phyloP scores from a whole-genome alignment of 2,797 vertebrate genomes.

The Mycteria americana region DNA sequence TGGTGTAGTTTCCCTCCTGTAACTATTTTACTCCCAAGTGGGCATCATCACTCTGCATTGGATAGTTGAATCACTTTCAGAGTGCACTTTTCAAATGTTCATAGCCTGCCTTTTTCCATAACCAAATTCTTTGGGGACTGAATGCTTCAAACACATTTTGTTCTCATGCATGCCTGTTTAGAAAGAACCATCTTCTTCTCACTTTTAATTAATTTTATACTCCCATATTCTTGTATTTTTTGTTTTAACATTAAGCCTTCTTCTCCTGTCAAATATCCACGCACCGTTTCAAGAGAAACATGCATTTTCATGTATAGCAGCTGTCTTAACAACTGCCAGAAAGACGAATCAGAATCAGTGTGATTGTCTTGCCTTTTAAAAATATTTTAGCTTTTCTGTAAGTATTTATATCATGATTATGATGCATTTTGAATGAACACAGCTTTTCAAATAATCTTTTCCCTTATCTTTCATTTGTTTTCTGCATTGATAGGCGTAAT shows the following conservation, averaged over 20 bases:
- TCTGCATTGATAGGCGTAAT: slow-evolving; percentile 15
- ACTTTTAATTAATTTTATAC: slow-evolving; percentile 5
- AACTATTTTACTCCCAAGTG: not conserved
- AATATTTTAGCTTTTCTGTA: not conserved
- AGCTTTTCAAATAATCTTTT: slow-evolving; percentile 9
- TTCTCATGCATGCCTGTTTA: not conserved
- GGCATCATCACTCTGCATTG: not conserved
- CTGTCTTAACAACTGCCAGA: slow-evolving; percentile 16
- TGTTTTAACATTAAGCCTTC: not conserved
- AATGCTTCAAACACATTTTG: not conserved
- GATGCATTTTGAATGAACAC: slow-evolving; percentile 4
- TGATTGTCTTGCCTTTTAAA: not conserved
- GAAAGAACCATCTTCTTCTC: not conserved
- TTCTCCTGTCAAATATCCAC: not conserved
- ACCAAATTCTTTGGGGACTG: not conserved
- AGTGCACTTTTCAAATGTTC: not conserved
- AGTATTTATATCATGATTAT: not conserved
- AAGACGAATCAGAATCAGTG: not conserved
- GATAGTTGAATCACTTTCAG: not conserved
- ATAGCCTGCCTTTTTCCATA: not conserved
- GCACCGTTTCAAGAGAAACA: not conserved
- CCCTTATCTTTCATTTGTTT: slow-evolving; percentile 47
- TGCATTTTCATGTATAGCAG: slow-evolving; percentile 36
- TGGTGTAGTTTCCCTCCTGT: not conserved
- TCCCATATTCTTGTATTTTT: not conserved